Base-by-base conservation (phyloP, 2,113 vertebrate species). In the Labrus mixtus region DNA sequence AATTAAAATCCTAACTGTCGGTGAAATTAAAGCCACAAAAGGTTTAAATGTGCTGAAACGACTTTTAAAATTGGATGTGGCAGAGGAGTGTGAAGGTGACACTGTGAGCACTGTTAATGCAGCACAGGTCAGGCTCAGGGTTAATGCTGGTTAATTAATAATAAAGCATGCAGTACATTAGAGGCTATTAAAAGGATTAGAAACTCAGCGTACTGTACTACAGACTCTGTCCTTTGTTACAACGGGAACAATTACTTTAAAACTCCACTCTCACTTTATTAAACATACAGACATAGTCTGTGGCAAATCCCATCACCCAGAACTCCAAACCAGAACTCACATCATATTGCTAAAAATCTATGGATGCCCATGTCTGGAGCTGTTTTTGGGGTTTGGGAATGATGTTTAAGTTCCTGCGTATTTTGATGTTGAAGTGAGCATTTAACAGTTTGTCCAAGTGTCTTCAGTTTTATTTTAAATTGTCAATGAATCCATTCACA, bases 21-120 rank as follows among this genome's bases (percentile, higher is more conserved):
- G 50, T 13, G 25, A 59, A 7, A 23, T 22, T 55, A 3, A 65
- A 66, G 41, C 45, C 29, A 39, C n/a, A 54, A 64, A 71, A 8
- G 22, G 5, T 68, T 77, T 37, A 46, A 37, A 65, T 45, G 10
- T 10, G 10, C 39, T 45, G 1, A 36, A 60, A 36, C 67, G 58
- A 48, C 20, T 57, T 73, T 45, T 11, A 46, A 72, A 72, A 71
- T 51, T 48, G 29, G 73, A 73, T 36, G 60, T 25, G 29, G 25
- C 37, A 57, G 22, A 58, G 19, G 9, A 63, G 41, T 8, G 57
- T 22, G 58, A 64, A 54, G 50, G 36, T 51, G 72, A n/a, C 48
- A 20, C 29, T 53, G 61, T 51, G 70, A 62, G 29, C 23, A 10
- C 45, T 10, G 43, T 41, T 10, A 16, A 60, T 25, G 56, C 23